Percentiles rank a stretch among this genome's conserved stretches.
These are phyloP conservation scores for Phortica okadai DNA, from an alignment of 2,888 invertebrate genomes.

Conservation along the genomic window DNA sequence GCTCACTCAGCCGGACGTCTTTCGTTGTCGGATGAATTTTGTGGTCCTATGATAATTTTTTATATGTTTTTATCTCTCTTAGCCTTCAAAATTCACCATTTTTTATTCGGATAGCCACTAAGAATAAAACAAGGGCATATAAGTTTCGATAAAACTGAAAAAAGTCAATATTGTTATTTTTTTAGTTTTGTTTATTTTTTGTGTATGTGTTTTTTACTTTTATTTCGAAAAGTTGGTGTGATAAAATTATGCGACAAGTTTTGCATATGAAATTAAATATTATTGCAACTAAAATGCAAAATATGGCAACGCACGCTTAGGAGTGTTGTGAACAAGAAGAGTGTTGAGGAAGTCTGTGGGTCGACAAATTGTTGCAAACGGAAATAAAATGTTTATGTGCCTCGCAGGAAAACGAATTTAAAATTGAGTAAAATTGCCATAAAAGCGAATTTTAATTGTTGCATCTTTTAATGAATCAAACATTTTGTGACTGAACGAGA, in stretches of 20 bases:
- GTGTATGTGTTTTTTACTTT: not conserved
- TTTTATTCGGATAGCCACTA: too few relatives aligned
- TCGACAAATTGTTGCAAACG: not conserved
- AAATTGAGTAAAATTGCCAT: conserved; percentile 40
- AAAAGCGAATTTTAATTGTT: conserved; percentile 44
- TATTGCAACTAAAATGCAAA: not conserved
- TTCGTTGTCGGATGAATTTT: too few relatives aligned
- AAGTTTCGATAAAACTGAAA: too few relatives aligned
- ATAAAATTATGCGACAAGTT: conserved; percentile 27
- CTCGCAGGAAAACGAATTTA: not conserved
- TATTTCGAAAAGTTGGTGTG: not conserved
- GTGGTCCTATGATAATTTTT: too few relatives aligned
- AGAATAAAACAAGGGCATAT: too few relatives aligned
- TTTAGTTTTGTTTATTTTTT: not conserved
- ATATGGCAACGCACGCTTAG: not conserved
- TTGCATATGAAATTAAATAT: conserved; percentile 32
- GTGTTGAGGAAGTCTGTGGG: not conserved
- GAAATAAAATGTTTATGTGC: not conserved
- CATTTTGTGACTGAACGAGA: not conserved
- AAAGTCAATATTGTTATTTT: not conserved
- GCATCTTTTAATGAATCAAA: conserved; percentile 58
- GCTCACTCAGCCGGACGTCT: too few relatives aligned
- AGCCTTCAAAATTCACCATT: too few relatives aligned
- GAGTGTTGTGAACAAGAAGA: not conserved
- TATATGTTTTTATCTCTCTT: too few relatives aligned